A percentile compares a stretch with the other conserved stretches of the same genome.
These are phyloP conservation scores for Arctopsyche grandis DNA, from an alignment of 1,140 invertebrate species.

Conservation along the genomic window DNA sequence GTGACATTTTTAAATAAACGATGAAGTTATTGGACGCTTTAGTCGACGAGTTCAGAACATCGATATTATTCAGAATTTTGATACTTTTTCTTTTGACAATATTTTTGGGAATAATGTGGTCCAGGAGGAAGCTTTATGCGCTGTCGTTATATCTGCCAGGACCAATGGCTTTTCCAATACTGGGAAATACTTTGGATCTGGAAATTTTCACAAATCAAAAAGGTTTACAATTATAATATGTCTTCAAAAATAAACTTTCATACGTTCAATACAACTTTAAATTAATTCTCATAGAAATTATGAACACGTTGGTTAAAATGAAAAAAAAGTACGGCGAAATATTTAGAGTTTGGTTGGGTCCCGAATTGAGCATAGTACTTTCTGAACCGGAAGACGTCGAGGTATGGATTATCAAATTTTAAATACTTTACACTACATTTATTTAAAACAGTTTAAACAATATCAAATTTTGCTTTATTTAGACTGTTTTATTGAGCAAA, in stretches of 20 bases:
- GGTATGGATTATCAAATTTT: background rate
- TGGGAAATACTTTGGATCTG: background rate
- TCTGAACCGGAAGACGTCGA: constrained; percentile 31
- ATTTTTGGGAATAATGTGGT: background rate
- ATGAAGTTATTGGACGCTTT: too few relatives aligned
- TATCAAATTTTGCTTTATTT: background rate
- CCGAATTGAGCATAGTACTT: constrained; percentile 12
- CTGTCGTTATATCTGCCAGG: background rate
- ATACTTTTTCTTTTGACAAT: too few relatives aligned
- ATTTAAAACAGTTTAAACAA: background rate
- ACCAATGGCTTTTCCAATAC: background rate
- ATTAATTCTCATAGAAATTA: background rate
- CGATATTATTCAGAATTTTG: too few relatives aligned
- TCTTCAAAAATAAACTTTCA: too few relatives aligned
- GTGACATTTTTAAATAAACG: too few relatives aligned
- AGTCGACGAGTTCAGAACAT: too few relatives aligned
- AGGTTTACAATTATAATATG: background rate
- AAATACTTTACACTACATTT: background rate
- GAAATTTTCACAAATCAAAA: background rate
- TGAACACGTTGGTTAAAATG: background rate
- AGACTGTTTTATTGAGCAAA: constrained; percentile 23
- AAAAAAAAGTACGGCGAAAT: background rate
- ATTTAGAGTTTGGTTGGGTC: constrained; percentile 19
- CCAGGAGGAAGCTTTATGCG: background rate
- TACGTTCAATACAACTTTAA: too few relatives aligned